Conservation (phyloP, 2,797 vertebrate genomes). For the Mormyrops boulengeri region DNA sequence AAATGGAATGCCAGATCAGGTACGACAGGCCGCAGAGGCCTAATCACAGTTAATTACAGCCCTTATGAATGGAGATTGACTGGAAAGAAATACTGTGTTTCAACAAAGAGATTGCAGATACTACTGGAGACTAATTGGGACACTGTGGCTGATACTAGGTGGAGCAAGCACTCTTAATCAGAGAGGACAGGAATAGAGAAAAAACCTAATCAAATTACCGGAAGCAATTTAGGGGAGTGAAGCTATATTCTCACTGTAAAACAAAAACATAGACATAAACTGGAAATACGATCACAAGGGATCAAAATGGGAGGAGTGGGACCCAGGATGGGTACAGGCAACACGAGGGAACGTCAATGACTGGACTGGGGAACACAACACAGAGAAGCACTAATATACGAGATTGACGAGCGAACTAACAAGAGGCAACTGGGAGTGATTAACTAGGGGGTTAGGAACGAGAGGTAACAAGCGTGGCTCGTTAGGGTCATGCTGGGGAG, state of each 20-base stretch:
- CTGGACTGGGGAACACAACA: background rate
- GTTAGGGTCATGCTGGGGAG: background rate
- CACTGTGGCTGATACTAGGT: background rate
- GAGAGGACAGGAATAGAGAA: background rate
- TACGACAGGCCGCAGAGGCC: slow-evolving; percentile 43
- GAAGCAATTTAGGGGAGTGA: background rate
- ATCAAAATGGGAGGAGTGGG: background rate
- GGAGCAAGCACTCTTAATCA: background rate
- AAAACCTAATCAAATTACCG: background rate
- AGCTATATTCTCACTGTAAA: background rate
- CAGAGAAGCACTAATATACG: background rate
- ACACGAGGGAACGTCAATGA: background rate
- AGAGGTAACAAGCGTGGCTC: background rate
- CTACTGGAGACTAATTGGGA: background rate
- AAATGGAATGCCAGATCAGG: slow-evolving; percentile 44
- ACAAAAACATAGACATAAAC: background rate
- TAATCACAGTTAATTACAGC: slow-evolving; percentile 44
- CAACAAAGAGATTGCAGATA: slow-evolving; percentile 33
- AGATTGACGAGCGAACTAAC: background rate
- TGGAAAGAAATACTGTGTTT: slow-evolving; percentile 43
- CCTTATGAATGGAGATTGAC: slow-evolving; percentile 43
- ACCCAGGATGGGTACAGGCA: background rate
- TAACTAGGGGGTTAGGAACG: background rate
- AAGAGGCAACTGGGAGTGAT: background rate
- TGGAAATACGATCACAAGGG: background rate